These are phyloP conservation scores for Panulirus ornatus DNA, from an alignment of 1,140 invertebrate genomes.

Conservation along the genomic window DNA sequence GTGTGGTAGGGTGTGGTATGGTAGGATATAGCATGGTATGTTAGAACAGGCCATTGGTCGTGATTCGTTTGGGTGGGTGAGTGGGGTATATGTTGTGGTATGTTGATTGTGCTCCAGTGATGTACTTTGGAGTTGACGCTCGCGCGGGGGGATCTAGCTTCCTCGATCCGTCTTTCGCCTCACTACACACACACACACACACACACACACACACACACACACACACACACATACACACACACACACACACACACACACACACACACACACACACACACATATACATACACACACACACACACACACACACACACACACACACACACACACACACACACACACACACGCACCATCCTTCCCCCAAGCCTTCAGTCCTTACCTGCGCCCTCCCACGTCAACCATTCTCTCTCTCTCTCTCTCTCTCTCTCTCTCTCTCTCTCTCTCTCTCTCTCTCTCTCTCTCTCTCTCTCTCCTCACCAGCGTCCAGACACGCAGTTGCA, in stretches of 20 bases:
- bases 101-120: too few species aligned
- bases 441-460: constrained; percentile 7
- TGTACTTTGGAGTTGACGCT: too few species aligned
- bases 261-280: constrained; percentile 34
- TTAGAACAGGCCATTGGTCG: too few species aligned
- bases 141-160: too few species aligned
- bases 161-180: background rate
- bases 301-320: constrained; percentile 9
- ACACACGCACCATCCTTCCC: background rate
- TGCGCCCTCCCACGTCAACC: background rate
- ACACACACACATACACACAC: background rate
- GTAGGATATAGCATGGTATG: too few species aligned
- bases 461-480: background rate
- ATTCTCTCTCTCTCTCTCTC: background rate
- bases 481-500: too few species aligned
- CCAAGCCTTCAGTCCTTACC: background rate
- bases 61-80: too few species aligned
- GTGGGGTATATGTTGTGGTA: too few species aligned
- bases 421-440: background rate
- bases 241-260: constrained; percentile 11
- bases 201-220: background rate
- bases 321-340: constrained; percentile 29
- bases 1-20: too few species aligned
- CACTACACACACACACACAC: background rate
- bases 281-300: constrained; percentile 28